A percentile compares a stretch with the other conserved stretches of the same genome.
phyloP scores from a whole-genome alignment of 2,888 invertebrate species.

The Cataglyphis cursor region DNA sequence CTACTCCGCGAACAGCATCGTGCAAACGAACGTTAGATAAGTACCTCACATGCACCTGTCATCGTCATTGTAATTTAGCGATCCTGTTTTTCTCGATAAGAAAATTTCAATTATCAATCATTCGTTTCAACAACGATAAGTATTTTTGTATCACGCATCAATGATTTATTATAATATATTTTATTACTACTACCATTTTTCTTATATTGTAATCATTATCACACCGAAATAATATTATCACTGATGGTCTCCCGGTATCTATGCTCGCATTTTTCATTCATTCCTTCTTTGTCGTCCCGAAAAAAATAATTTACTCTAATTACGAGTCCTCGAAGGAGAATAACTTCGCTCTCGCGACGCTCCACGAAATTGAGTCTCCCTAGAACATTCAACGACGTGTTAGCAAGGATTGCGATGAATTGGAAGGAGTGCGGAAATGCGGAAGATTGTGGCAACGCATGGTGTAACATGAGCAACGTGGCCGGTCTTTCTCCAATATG shows the following conservation, averaged over 20 bases:
- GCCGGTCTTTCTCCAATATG: constrained; percentile 42
- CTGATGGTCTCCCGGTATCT: background rate
- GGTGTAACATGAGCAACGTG: constrained; percentile 41
- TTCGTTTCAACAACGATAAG: background rate
- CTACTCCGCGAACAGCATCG: background rate
- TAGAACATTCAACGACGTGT: constrained; percentile 59
- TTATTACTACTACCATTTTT: background rate
- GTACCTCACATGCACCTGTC: background rate
- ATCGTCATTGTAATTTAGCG: background rate
- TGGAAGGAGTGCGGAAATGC: constrained; percentile 51
- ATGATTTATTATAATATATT: background rate
- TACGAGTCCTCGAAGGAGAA: constrained; percentile 10
- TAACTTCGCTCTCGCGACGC: constrained; percentile 14
- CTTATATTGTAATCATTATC: background rate
- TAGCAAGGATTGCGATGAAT: constrained; percentile 60
- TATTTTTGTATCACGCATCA: background rate
- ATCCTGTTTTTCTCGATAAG: background rate
- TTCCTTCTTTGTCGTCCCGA: background rate
- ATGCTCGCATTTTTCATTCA: background rate
- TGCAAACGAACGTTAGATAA: constrained; percentile 15
- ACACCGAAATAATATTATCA: background rate
- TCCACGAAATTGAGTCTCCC: constrained; percentile 43
- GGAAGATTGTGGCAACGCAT: background rate
- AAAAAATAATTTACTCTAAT: constrained; percentile 17
- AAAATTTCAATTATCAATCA: background rate